Percentiles rank a stretch among this genome's conserved stretches.
Evolutionary conservation across 2,797 vertebrate species (phyloP).

Genomic region (Alectoris magna): DNA sequence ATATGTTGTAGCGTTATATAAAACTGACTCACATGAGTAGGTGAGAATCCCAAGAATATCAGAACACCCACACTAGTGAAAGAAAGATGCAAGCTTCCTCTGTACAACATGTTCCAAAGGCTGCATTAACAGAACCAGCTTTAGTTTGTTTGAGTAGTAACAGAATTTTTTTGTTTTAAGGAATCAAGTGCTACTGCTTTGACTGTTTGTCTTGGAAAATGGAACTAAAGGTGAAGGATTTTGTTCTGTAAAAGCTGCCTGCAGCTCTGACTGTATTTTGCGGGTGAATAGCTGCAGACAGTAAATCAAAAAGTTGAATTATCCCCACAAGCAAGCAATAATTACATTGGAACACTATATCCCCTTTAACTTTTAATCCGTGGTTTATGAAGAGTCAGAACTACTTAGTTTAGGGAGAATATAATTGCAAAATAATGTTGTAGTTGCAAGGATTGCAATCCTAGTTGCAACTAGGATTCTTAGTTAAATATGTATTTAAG

Average conservation of each 20-base stretch:
- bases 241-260: slow-evolving; percentile 4
- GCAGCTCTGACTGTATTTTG: background rate
- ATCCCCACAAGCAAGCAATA: background rate
- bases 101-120: slow-evolving; percentile 73
- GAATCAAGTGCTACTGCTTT: slow-evolving; percentile 22
- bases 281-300: background rate
- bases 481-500: background rate
- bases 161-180: slow-evolving; percentile 44
- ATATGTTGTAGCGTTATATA: slow-evolving; percentile 81
- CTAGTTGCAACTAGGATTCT: background rate
- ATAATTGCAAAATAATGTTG: background rate
- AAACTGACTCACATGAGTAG: slow-evolving; percentile 85
- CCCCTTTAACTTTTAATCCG: background rate
- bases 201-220: slow-evolving; percentile 12
- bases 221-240: background rate
- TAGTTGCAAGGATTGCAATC: background rate
- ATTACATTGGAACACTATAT: background rate
- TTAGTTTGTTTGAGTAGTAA: slow-evolving; percentile 68
- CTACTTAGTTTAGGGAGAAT: background rate
- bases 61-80: slow-evolving; percentile 76
- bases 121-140: slow-evolving; percentile 73
- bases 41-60: slow-evolving; percentile 82
- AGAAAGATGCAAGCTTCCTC: slow-evolving; percentile 70
- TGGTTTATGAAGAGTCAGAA: background rate
- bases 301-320: background rate